A percentile compares a stretch with the other conserved stretches of the same genome.
Conservation (phyloP, 2,797 vertebrate genomes). For the Poeciliopsis presidionis region DNA sequence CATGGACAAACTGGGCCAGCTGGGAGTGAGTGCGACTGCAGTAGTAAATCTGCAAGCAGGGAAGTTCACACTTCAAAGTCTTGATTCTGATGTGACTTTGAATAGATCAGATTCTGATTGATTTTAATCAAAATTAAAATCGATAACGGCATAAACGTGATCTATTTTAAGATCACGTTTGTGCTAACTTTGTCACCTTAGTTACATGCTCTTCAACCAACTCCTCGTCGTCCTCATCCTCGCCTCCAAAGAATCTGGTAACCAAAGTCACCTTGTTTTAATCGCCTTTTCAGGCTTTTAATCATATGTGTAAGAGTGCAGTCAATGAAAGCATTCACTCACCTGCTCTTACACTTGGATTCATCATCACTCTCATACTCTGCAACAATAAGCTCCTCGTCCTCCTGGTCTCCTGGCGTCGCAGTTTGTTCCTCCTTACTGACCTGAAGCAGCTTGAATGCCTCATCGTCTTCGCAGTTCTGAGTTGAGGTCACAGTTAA, state of each 20-base stretch:
- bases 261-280: constrained; percentile 14
- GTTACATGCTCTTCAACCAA: constrained; percentile 93
- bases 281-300: background rate
- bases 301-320: too few species aligned
- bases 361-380: constrained; percentile 98
- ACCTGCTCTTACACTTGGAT: constrained; percentile 76
- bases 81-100: too few species aligned
- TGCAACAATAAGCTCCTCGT: constrained; percentile 90
- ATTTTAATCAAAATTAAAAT: too few species aligned
- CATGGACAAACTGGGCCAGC: constrained; percentile 93
- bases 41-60: constrained; percentile 90
- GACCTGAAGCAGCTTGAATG: constrained; percentile 83
- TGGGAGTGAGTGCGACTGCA: constrained; percentile 98
- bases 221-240: constrained; percentile 86
- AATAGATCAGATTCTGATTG: too few species aligned
- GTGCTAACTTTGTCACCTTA: constrained; percentile 80
- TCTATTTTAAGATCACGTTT: background rate
- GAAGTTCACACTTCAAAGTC: background rate
- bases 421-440: constrained; percentile 80
- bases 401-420: constrained; percentile 74
- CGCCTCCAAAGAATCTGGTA: constrained; percentile 80
- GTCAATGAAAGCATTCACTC: constrained; percentile 22
- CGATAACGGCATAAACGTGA: background rate
- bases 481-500: constrained; percentile 55
- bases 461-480: constrained; percentile 87